phyloP scores from a whole-genome alignment of 2,888 invertebrate species.

The Amphipoea lucens region DNA sequence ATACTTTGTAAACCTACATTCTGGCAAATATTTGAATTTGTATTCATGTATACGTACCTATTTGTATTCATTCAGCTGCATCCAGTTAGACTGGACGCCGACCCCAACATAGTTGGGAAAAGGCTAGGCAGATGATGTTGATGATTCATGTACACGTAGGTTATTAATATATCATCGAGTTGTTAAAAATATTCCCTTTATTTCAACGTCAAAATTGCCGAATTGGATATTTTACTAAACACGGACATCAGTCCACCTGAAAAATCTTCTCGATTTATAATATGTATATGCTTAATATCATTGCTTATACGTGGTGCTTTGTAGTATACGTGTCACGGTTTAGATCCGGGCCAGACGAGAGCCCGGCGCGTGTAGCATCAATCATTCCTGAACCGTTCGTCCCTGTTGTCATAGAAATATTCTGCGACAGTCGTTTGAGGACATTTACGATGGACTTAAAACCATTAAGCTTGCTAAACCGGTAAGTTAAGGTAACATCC shows the following conservation, averaged over 20 bases:
- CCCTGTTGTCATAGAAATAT: background rate
- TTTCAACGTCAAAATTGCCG: background rate
- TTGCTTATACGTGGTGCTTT: background rate
- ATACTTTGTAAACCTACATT: too few relatives aligned
- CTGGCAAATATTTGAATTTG: too few relatives aligned
- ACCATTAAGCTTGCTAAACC: background rate
- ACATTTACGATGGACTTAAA: background rate
- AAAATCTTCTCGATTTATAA: background rate
- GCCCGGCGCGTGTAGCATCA: background rate
- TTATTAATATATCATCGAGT: too few relatives aligned
- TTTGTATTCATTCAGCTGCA: too few relatives aligned
- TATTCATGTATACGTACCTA: too few relatives aligned
- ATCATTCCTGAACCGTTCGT: background rate
- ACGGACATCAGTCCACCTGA: background rate
- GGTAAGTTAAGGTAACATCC: too few relatives aligned
- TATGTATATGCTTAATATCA: background rate
- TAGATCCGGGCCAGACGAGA: background rate
- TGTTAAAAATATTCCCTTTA: too few relatives aligned
- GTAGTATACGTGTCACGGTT: background rate
- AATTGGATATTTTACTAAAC: background rate
- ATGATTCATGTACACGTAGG: too few relatives aligned
- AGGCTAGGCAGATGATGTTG: too few relatives aligned
- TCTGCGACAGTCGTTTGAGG: background rate
- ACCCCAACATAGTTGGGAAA: too few relatives aligned
- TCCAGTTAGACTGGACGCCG: too few relatives aligned